Percentiles rank a stretch among this genome's conserved stretches.
These are phyloP conservation scores for Lasaia peninsularis DNA, from an alignment of 1,140 invertebrate species.

Conservation along the genomic window DNA sequence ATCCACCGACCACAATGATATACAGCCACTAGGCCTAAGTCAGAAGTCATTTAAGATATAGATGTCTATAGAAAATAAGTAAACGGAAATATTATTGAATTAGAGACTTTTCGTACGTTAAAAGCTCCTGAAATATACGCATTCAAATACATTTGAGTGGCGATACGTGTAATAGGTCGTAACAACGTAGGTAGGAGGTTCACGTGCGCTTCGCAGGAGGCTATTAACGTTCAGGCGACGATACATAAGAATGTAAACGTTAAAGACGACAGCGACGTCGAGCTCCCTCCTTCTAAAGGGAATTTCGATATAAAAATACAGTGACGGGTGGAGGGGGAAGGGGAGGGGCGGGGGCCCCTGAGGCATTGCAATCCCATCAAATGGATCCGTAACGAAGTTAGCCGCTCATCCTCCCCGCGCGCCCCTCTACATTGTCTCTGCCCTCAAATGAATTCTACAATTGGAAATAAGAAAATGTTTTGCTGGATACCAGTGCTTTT, in stretches of 20 bases:
- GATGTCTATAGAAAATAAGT: neutral
- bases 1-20: too few species aligned
- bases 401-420: constrained; percentile 40
- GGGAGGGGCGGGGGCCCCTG: constrained; percentile 77
- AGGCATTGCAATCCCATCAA: constrained; percentile 77
- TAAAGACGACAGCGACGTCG: constrained; percentile 65
- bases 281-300: constrained; percentile 52
- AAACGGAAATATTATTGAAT: constrained; percentile 50
- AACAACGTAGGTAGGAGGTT: constrained; percentile 23
- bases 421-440: constrained; percentile 66
- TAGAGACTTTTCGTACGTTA: constrained; percentile 55
- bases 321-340: constrained; percentile 43
- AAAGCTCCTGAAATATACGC: constrained; percentile 53
- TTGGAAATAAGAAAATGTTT: constrained; percentile 77
- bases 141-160: constrained; percentile 25
- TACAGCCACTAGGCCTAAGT: too few species aligned
- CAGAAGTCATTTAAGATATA: neutral
- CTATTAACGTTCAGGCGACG: constrained; percentile 71
- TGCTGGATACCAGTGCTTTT: constrained; percentile 54
- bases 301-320: constrained; percentile 73
- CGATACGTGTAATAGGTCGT: constrained; percentile 25
- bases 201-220: constrained; percentile 49
- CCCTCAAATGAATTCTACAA: constrained; percentile 76
- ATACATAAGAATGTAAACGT: constrained; percentile 49
- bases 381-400: constrained; percentile 62